Base-by-base conservation (phyloP, 2,888 invertebrate genomes). In the Noctua fimbriata region DNA sequence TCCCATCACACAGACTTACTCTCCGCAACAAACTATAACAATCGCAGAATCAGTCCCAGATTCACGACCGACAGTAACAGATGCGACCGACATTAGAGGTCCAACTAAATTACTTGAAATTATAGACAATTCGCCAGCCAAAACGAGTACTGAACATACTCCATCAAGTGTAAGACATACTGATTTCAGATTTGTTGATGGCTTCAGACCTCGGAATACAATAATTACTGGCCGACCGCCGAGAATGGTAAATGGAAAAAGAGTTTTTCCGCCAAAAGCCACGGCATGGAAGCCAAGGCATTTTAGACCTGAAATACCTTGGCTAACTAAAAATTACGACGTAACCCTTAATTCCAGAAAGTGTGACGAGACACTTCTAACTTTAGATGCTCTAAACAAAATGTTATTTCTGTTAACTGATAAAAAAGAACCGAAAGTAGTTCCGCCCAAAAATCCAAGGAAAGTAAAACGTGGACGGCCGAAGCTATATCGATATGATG, bases 321-420 rank as follows among this genome's bases (percentile, higher is more conserved):
- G 89, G 89, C 69, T 83, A n/a, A 2, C 49, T 28, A 83, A 47
- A 71, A 74, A 18, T n/a, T 18, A 21, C 14, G 69, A 67, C 10
- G 4, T 24, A 28, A 14, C 16, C 12, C 9, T 28, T 18, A 16
- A 16, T 21, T n/a, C 36, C 16, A 71, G 4, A 14, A 67, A 70
- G 41, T 7, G 21, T 14, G 83, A 78, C 3, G 92, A 92, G 6
- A 84, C 89, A 9, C 88, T 93, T 0, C 79, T 93, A 69, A 93
- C 93, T 16, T 69, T 90, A 67, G 96, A 96, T 80, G 94, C 96
- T 16, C 90, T 96, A 4, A 92, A 94, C 73, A 96, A 95, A 93
- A 95, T 96, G 93, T 85, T 96, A 41, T 87, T 79, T 76, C 41
- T 94, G 32, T 88, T 95, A 73, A 67, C 78, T 65, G 82, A 76